Base-by-base conservation (phyloP, 2,797 vertebrate species). In the Philypnodon macrostomus region DNA sequence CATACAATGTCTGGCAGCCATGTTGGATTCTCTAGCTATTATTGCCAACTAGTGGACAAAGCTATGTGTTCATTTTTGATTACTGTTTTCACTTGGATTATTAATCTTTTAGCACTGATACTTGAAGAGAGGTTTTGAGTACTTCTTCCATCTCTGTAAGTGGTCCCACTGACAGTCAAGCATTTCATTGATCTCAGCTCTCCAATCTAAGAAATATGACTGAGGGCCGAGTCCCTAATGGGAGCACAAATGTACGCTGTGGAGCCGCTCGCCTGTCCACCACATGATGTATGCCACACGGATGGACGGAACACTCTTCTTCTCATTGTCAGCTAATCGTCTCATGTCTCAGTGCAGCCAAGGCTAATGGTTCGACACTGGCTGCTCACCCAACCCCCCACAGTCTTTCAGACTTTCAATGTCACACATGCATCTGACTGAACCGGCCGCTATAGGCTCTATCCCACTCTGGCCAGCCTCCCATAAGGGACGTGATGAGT, bases 121-220 rank as follows among this genome's bases (percentile, higher is more conserved):
- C n/a, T n/a, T n/a, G n/a, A n/a, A n/a, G n/a, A n/a, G n/a, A n/a
- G n/a, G n/a, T n/a, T n/a, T n/a, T n/a, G 4, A 41, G 14, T 27
- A 21, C 7, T 14, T 27, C 23, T 23, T 41, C 7, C 38, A 24
- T 24, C 23, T 41, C 7, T 7, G 23, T 9, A 18, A 27, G 4
- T 41, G 21, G n/a, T 26, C 23, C 23, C 7, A 37, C 47, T 70
- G 67, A 73, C 76, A 69, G 63, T 40, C 14, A 66, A 46, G 70
- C 38, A 1, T 63, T 55, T 57, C 65, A 88, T 84, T 68, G 80
- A 85, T 85, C 77, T 60, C 67, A 13, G 56, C 38, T 30, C 38
- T 9, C 41, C 1, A 44, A 66, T 70, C 46, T 39, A 54, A 79
- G 79, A 83, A 81, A 84, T 84, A 85, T 80, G 77, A 75, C 79